Conservation (phyloP, 2,113 vertebrate species). For the Dasyornis broadbenti region DNA sequence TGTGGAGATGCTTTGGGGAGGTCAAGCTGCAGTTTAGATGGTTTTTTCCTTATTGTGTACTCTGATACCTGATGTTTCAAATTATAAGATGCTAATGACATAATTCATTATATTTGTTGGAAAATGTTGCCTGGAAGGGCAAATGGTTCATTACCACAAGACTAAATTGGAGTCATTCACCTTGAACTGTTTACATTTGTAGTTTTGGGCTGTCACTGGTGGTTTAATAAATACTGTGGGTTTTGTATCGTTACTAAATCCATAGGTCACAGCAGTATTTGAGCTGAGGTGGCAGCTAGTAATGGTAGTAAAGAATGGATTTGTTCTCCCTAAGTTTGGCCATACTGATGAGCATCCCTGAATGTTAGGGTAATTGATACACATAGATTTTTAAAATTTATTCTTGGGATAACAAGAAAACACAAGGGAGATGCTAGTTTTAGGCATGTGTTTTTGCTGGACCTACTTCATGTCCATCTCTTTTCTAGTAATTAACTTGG, state of each 20-base stretch:
- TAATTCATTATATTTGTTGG: neutral
- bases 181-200: neutral
- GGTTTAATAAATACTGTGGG: neutral
- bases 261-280: neutral
- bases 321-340: neutral
- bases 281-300: neutral
- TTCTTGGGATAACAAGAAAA: neutral
- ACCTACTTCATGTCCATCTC: neutral
- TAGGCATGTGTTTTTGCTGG: neutral
- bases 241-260: neutral
- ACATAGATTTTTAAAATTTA: neutral
- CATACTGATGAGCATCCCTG: neutral
- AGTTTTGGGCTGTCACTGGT: neutral
- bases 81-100: neutral
- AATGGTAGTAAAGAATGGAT: neutral
- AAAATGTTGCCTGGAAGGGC: neutral
- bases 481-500: neutral
- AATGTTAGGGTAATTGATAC: neutral
- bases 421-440: neutral
- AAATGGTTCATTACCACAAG: rapidly evolving
- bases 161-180: neutral
- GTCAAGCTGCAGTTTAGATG: neutral
- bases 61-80: neutral
- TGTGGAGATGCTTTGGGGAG: neutral
- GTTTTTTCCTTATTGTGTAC: rapidly evolving